Evolutionary conservation across 1,140 invertebrate species (phyloP).

Genomic region (Luehdorfia chinensis): DNA sequence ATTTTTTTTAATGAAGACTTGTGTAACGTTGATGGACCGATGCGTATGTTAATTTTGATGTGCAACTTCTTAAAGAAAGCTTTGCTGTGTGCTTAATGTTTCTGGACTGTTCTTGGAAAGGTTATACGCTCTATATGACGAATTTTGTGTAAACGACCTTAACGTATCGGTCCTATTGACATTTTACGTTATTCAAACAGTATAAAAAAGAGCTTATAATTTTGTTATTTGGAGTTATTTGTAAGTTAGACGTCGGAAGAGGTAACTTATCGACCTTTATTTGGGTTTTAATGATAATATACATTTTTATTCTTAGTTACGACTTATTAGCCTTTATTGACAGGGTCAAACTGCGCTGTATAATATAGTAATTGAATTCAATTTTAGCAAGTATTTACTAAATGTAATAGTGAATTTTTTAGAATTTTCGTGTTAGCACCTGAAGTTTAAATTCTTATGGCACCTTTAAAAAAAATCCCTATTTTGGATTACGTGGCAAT

Average conservation of each 20-base stretch:
- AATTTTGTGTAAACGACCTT: conserved; percentile 3
- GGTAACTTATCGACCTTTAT: neutral
- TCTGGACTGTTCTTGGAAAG: conserved; percentile 10
- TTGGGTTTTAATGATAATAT: conserved; percentile 2
- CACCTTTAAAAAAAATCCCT: conserved; percentile 52
- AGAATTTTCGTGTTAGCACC: conserved; percentile 63
- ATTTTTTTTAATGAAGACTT: conserved; percentile 16
- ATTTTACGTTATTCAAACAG: neutral
- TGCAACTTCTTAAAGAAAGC: conserved; percentile 1
- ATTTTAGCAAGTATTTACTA: conserved; percentile 68
- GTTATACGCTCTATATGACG: neutral
- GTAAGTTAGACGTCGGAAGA: neutral
- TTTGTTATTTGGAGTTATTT: conserved; percentile 1
- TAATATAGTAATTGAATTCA: conserved; percentile 66
- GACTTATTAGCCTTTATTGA: conserved; percentile 69
- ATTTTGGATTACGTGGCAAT: conserved; percentile 43
- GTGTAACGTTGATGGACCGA: conserved; percentile 8
- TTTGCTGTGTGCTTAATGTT: conserved; percentile 3
- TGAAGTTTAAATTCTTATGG: conserved; percentile 62
- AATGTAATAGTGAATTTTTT: conserved; percentile 66
- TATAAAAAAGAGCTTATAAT: neutral
- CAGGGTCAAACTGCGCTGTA: conserved; percentile 71
- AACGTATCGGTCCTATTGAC: conserved; percentile 1
- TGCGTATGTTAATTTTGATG: conserved; percentile 9
- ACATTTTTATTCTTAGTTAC: conserved; percentile 28